phyloP scores from a whole-genome alignment of 2,797 vertebrate species.

The Anabacerthia variegaticeps region DNA sequence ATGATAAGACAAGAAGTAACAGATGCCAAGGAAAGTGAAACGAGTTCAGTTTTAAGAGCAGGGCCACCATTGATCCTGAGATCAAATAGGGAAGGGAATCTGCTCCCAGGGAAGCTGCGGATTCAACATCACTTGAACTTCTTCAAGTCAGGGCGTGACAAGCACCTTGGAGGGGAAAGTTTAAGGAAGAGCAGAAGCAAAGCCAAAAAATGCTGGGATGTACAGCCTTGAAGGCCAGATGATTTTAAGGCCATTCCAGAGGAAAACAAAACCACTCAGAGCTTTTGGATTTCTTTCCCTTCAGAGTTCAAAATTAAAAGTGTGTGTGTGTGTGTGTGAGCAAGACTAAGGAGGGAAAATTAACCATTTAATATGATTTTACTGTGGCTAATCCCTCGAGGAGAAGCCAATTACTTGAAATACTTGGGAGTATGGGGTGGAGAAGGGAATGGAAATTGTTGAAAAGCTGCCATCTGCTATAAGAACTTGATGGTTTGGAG shows the following conservation, averaged over 20 bases:
- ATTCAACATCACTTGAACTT: neutral
- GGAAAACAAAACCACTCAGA: neutral
- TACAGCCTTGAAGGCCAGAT: neutral
- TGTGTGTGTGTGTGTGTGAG: neutral
- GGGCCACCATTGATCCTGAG: neutral
- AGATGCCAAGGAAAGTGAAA: slow-evolving; percentile 21
- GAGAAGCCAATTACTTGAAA: slow-evolving; percentile 9
- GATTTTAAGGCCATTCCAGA: neutral
- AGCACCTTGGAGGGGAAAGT: neutral
- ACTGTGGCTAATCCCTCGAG: neutral
- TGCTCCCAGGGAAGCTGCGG: neutral
- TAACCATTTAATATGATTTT: neutral
- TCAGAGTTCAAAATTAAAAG: neutral
- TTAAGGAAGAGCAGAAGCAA: neutral
- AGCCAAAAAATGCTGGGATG: neutral
- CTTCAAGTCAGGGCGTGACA: neutral
- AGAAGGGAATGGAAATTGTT: slow-evolving; percentile 28
- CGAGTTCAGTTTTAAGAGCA: neutral
- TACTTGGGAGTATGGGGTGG: slow-evolving; percentile 5
- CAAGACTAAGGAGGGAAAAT: neutral
- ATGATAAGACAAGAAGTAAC: slow-evolving; percentile 39
- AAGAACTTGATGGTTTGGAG: slow-evolving; percentile 4
- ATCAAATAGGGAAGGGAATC: neutral
- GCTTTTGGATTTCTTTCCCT: neutral
- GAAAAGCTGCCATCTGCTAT: slow-evolving; percentile 27